Percentiles rank a stretch among this genome's conserved stretches.
phyloP scores from a whole-genome alignment of 2,888 invertebrate genomes.

The Lasioglossum leucozonium region DNA sequence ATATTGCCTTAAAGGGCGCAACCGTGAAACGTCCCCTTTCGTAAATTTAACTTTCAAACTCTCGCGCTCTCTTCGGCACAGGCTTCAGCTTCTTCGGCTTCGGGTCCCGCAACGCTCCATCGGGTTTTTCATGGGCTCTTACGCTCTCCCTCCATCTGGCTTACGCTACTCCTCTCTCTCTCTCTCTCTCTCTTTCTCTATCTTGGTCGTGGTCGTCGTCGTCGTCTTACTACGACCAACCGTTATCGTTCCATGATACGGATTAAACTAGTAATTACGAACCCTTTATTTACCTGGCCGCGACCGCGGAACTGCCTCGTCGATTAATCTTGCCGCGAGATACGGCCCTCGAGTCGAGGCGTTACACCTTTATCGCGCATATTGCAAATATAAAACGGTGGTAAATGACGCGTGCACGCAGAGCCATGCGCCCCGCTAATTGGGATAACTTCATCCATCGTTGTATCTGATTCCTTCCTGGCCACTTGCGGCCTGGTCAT shows the following conservation, averaged over 20 bases:
- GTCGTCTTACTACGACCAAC: no score
- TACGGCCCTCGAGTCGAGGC: constrained; percentile 37
- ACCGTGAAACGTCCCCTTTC: constrained; percentile 47
- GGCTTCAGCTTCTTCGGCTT: neutral
- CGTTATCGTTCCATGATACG: constrained; percentile 26
- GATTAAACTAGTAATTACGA: constrained; percentile 34
- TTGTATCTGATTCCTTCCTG: neutral
- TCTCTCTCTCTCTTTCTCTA: neutral
- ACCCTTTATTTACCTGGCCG: constrained; percentile 25
- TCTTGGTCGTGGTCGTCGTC: no score
- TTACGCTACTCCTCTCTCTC: no score
- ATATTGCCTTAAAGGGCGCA: constrained; percentile 65
- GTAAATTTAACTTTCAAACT: constrained; percentile 59
- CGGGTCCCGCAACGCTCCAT: constrained; percentile 3
- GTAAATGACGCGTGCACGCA: constrained; percentile 16
- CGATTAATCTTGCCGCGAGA: constrained; percentile 43
- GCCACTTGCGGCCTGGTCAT: neutral
- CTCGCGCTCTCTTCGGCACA: constrained; percentile 23
- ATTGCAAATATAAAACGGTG: constrained; percentile 23
- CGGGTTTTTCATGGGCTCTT: constrained; percentile 35
- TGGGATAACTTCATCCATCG: constrained; percentile 32
- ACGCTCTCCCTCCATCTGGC: neutral
- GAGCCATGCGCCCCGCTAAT: neutral
- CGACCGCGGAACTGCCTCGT: neutral
- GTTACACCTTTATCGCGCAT: constrained; percentile 22